Base-by-base conservation (phyloP, 2,113 vertebrate genomes). In the Caracal caracal region DNA sequence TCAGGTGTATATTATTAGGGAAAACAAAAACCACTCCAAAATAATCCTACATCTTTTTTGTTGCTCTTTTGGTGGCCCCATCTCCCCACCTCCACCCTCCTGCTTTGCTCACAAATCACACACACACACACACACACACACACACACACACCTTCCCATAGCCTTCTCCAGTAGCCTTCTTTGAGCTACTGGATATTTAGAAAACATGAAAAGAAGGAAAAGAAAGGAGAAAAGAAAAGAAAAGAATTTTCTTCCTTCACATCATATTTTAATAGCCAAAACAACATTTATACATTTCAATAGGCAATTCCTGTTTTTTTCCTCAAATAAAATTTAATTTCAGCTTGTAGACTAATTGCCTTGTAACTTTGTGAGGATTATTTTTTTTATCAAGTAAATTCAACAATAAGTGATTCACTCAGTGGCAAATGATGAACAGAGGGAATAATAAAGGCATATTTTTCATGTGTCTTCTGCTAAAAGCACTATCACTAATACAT, bases 371-470 rank as follows among this genome's bases (percentile, higher is more conserved):
- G 11, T 82, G 49, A 88, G n/a, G 30, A 79, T 35, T 88, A 40
- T 28, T 79, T 93, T 89, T 70, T 71, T 59, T 53, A 88, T 82
- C 61, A 94, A 75, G 10, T 68, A 75, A 95, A 92, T 92, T 95
- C 75, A 94, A 89, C 33, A 59, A 66, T 59, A 81, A 93, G 78
- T 88, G 70, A 95, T 65, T 89, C 26, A 43, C 22, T 71, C 37
- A 63, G 10, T 37, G 47, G 19, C 73, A 93, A 94, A 84, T 66
- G 40, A 87, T 87, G 53, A 93, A 37, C 9, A 78, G 79, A 68
- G 47, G 71, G 37, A 96, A 92, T 53, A 65, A 78, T 56, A 66
- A 76, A 81, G 86, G 15, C 35, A 51, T 40, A 59, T 84, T 88
- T 81, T 93, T 91, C 59, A 68, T 37, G 4, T 35, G 71, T 81